Evolutionary conservation across 1,140 invertebrate species (phyloP).

Genomic region (Paraescarpia echinospica): DNA sequence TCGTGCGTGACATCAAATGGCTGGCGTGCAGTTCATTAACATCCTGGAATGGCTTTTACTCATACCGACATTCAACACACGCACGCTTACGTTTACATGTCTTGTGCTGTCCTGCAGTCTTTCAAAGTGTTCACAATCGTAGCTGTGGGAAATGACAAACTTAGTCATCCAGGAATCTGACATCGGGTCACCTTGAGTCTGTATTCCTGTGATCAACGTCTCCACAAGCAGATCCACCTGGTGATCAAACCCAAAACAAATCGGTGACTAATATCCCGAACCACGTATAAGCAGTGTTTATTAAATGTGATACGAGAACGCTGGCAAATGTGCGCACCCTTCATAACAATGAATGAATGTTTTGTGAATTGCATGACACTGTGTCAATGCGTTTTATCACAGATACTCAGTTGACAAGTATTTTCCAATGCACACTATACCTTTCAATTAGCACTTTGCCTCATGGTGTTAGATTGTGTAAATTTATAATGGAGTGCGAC

Average conservation of each 20-base stretch:
- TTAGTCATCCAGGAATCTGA: slow-evolving; percentile 32
- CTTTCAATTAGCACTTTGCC: no score
- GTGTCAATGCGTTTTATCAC: no score
- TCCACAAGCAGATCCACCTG: background rate
- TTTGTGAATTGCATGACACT: no score
- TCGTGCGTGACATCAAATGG: background rate
- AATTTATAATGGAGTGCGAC: no score
- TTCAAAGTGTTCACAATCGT: slow-evolving; percentile 34
- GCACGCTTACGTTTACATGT: background rate
- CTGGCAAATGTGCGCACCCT: no score
- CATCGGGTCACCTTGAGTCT: slow-evolving; percentile 33
- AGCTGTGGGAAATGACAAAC: slow-evolving; percentile 32
- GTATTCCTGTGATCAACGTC: slow-evolving; percentile 31
- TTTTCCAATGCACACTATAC: no score
- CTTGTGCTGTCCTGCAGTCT: slow-evolving; percentile 22
- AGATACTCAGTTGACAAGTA: no score
- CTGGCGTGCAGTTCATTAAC: background rate
- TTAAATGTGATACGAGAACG: background rate
- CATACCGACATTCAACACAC: background rate
- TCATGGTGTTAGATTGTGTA: no score
- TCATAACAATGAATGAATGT: no score
- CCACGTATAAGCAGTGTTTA: background rate
- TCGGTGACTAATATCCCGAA: background rate
- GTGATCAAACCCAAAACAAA: background rate
- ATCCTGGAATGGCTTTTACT: background rate